phyloP scores from a whole-genome alignment of 1,140 invertebrate species.

The Drosophila leontia region DNA sequence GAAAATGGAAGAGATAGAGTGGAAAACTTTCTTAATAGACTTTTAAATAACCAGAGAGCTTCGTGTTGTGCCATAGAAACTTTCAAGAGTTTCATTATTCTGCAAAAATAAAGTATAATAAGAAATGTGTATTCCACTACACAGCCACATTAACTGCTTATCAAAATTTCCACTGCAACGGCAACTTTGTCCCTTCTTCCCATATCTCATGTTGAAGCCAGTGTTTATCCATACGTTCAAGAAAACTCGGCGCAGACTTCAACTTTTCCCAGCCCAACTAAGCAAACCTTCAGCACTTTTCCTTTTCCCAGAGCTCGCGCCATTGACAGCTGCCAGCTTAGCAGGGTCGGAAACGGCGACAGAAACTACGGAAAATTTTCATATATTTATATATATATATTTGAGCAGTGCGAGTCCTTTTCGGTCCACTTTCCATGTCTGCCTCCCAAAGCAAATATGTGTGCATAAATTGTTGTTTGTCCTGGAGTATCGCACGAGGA shows the following conservation, averaged over 20 bases:
- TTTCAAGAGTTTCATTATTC: neutral
- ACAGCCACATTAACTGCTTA: constrained; percentile 14
- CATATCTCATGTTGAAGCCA: constrained; percentile 32
- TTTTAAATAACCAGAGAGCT: neutral
- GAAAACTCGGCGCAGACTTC: constrained; percentile 28
- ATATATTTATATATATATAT: constrained; percentile 20
- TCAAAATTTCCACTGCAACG: constrained; percentile 30
- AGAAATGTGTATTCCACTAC: neutral
- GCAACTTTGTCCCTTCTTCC: constrained; percentile 22
- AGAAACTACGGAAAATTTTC: constrained; percentile 35
- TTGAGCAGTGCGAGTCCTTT: constrained; percentile 11
- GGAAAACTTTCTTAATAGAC: neutral
- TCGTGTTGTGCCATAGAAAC: neutral
- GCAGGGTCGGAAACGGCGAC: constrained; percentile 10
- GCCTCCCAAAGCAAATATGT: constrained; percentile 37
- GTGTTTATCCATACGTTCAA: constrained; percentile 47
- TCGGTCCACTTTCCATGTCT: constrained; percentile 5
- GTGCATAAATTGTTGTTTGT: constrained; percentile 34
- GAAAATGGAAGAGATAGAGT: neutral
- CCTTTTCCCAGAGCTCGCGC: constrained; percentile 33
- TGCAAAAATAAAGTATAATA: neutral
- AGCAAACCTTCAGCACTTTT: constrained; percentile 50
- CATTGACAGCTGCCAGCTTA: constrained; percentile 62
- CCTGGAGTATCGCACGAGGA: constrained; percentile 28
- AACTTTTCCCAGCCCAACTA: constrained; percentile 31